Evolutionary conservation across 2,113 vertebrate genomes (phyloP), one percentile per base, ranked within the genome.

Genomic region (Mastomys coucha): DNA sequence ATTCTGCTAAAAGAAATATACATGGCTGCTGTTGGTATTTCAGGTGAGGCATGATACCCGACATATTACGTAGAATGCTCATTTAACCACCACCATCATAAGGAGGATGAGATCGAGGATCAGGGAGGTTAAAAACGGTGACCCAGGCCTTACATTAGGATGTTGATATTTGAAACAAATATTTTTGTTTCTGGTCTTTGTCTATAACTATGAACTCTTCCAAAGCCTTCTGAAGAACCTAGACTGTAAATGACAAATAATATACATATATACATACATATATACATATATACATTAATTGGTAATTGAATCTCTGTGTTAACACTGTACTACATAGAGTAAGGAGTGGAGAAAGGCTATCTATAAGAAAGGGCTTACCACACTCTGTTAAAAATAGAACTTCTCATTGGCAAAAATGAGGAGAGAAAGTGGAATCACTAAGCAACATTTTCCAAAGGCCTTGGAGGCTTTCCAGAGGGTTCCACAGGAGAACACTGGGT

Each of bases 161-260:
- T 36, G 28, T 39, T 51, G 0, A 19, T 33, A n/a, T 4, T 65
- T 69, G 85, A 69, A 67, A 28, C 14, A 73, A 45, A 4, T 49
- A 1, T 13, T 77, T 93, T 33, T 58, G 65, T 7, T 87, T 42
- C 81, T 36, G 80, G n/a, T 53, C 28, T 24, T 90, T 24, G 75
- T 14, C 65, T 49, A 80, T 4, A 53, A 77, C 36, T 36, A n/a
- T 36, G 75, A 73, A 20, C 22, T 33, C 72, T 94, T 82, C 39
- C n/a, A 88, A 76, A n/a, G 56, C 5, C 49, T 94, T 96, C 65
- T 53, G 65, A 39, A 90, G 53, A 85, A 92, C 24, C 49, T 17
- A 49, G 33, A 0, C 3, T 8, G 87, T 94, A 96, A 63, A 82
- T 76, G 49, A 88, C n/a, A 89, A 77, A 91, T 91, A 36, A 67